Evolutionary conservation across 2,888 invertebrate species (phyloP).

Genomic region (Amiota mariae): DNA sequence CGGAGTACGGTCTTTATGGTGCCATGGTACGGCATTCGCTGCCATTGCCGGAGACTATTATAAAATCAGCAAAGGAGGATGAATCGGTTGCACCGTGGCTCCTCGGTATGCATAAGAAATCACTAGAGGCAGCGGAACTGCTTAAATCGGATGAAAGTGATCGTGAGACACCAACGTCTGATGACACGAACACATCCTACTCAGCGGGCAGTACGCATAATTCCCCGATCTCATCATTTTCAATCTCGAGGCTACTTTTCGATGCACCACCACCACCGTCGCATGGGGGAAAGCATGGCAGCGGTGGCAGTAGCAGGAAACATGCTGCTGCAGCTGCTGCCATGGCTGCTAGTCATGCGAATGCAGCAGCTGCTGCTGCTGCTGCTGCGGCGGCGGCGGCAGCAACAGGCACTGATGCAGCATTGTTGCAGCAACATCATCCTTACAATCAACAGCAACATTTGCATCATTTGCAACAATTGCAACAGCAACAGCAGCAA

Average conservation of each 20-base stretch:
- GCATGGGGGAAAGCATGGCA: conserved; percentile 50
- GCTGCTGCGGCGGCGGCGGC: conserved; percentile 34
- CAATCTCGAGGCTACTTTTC: conserved; percentile 72
- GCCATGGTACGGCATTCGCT: conserved; percentile 99
- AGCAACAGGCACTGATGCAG: conserved; percentile 32
- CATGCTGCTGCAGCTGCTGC: conserved; percentile 44
- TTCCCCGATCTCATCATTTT: conserved; percentile 73
- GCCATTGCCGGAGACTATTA: conserved; percentile 97
- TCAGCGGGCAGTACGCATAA: conserved; percentile 73
- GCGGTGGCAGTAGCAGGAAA: conserved; percentile 49
- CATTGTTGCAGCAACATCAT: conserved; percentile 58
- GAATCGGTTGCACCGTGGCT: conserved; percentile 99
- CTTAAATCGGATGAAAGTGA: conserved; percentile 87
- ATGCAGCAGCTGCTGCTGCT: conserved; percentile 16
- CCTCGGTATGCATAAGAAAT: conserved; percentile 97
- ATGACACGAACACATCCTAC: conserved; percentile 77
- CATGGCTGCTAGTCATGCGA: conserved; percentile 37
- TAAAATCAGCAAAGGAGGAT: conserved; percentile 97
- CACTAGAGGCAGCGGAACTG: conserved; percentile 96
- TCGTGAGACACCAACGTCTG: conserved; percentile 77
- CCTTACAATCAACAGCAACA: conserved; percentile 69
- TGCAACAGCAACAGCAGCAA: conserved; percentile 62
- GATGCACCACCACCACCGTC: conserved; percentile 66
- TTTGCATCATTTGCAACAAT: conserved; percentile 64
- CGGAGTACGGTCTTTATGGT: conserved; percentile 99